Percentiles rank a stretch among this genome's conserved stretches.
Evolutionary conservation across 1,140 invertebrate species (phyloP).

Genomic region (Maniola jurtina): DNA sequence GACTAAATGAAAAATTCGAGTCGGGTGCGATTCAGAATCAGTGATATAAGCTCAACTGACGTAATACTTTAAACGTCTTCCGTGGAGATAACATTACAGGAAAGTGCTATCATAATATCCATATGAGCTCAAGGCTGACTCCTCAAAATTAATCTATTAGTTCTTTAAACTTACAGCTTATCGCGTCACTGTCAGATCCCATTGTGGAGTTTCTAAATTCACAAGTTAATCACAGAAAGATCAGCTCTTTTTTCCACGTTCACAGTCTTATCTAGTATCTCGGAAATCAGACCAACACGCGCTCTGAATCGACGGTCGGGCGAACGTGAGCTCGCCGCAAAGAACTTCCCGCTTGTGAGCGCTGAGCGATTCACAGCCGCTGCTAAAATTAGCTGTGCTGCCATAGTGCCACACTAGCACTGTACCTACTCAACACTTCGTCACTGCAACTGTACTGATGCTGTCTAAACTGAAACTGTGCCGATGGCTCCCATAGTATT

Average conservation of each 20-base stretch:
- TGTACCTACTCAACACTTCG: slow-evolving; percentile 20
- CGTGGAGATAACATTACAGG: not conserved
- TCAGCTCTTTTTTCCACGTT: not conserved
- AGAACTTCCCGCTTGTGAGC: slow-evolving; percentile 51
- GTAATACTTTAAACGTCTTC: not conserved
- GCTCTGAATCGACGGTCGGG: slow-evolving; percentile 10
- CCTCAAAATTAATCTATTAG: not conserved
- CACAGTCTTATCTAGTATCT: slow-evolving; percentile 14
- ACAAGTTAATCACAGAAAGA: slow-evolving; percentile 28
- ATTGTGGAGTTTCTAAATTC: slow-evolving; percentile 36
- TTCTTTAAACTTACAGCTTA: slow-evolving; percentile 51
- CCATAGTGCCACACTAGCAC: slow-evolving; percentile 17
- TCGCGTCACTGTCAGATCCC: slow-evolving; percentile 43
- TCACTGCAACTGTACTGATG: not conserved
- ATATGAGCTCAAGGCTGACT: not conserved
- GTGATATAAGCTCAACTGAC: slow-evolving; percentile 17
- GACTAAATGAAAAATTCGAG: not conserved
- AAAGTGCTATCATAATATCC: not conserved
- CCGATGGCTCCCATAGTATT: not conserved
- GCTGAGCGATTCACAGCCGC: slow-evolving; percentile 40
- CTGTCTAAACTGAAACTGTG: not conserved
- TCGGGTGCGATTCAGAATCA: not conserved
- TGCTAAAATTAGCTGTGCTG: slow-evolving; percentile 59
- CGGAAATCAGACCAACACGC: not conserved
- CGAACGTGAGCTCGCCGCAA: slow-evolving; percentile 53